Evolutionary conservation across 2,113 vertebrate species (phyloP), one percentile per base, ranked within the genome.

Genomic region (Eretmochelys imbricata): DNA sequence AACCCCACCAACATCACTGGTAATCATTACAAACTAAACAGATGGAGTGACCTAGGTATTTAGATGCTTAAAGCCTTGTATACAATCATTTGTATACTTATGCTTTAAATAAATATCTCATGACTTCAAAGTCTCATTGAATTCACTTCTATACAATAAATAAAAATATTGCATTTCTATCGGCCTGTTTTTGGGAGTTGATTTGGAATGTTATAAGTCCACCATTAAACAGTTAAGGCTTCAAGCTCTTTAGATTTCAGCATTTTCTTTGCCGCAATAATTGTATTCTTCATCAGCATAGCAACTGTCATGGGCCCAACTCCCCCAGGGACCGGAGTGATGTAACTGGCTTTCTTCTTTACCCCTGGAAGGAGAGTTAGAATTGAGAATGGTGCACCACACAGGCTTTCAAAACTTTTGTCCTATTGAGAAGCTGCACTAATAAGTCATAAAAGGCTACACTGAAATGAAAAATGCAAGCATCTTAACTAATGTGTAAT

Each of bases 221-320:
- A 14, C 53, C 97, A 95, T 91, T 98, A 99, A 14, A 97, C 98
- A 0, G 98, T 98, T 6, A 98, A 98, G 12, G 99, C 98, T 88
- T 98, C 98, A 19, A 99, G 95, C 87, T 98, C 98, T 94, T 98
- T 98, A 53, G 97, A 97, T 69, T 99, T 98, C 86, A 99, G 96
- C 91, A 99, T 91, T 48, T 99, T 99, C 97, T 99, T 99, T 7
- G 99, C 99, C 5, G 99, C 99, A 5, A 99, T 99, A 95, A 99
- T 98, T 22, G 99, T 99, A 97, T 99, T 99, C 95, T 99, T 99
- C 99, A 99, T 99, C 8, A 99, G 98, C 99, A 99, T 99, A 5
- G 99, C 99, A 55, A 99, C 99, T 0, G 99, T 99, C 99, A 99
- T 99, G 91, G 99, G 99, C 65, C 99, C 99, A 1, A 99, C 99